Percentiles rank a stretch among this genome's conserved stretches.
phyloP scores from a whole-genome alignment of 2,888 invertebrate genomes.

The Epirrhoe alternata region DNA sequence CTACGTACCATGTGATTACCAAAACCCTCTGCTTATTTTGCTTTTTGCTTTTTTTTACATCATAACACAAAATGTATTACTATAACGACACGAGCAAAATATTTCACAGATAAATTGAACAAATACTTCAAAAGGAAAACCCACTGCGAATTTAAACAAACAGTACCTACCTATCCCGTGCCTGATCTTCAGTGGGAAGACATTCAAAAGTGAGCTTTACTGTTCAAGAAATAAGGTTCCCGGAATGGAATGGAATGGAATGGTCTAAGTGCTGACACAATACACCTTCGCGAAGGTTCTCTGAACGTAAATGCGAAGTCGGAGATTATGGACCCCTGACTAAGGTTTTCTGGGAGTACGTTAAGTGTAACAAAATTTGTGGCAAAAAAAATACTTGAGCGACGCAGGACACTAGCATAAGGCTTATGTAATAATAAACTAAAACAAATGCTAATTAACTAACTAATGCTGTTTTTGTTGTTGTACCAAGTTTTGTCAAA shows the following conservation, averaged over 20 bases:
- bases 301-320: conserved; percentile 48
- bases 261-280: conserved; percentile 34
- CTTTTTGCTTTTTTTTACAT: too few species aligned
- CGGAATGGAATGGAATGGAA: background rate
- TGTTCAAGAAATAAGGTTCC: background rate
- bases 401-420: too few species aligned
- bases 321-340: conserved; percentile 46
- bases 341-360: conserved; percentile 15
- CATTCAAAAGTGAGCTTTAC: conserved; percentile 5
- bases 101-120: conserved; percentile 5
- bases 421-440: too few species aligned
- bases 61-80: too few species aligned
- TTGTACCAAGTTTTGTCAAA: too few species aligned
- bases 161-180: conserved; percentile 12
- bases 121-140: conserved; percentile 12
- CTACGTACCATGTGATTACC: too few species aligned
- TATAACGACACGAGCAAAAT: background rate
- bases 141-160: conserved; percentile 15
- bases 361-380: background rate
- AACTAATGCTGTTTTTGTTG: too few species aligned
- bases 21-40: too few species aligned
- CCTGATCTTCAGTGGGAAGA: conserved; percentile 13
- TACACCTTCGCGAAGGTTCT: conserved; percentile 43
- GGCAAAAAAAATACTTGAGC: too few species aligned
- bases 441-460: too few species aligned